These are phyloP conservation scores for Amazonetta brasiliensis DNA, from an alignment of 2,797 vertebrate genomes.

Conservation along the genomic window DNA sequence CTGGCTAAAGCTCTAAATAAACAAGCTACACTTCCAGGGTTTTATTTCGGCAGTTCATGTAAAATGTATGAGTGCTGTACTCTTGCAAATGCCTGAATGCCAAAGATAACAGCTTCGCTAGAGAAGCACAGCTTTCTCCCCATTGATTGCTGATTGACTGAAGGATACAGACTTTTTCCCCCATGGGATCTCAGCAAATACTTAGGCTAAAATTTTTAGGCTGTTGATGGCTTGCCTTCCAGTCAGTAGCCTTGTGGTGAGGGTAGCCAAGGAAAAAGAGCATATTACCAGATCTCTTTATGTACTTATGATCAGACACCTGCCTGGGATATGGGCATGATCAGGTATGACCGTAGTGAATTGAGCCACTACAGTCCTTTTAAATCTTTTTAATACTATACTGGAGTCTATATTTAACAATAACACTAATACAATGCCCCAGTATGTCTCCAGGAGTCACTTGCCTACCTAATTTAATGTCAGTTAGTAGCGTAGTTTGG, in stretches of 20 bases:
- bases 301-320: not conserved
- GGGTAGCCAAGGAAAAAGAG: not conserved
- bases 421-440: not conserved
- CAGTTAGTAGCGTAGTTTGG: not conserved
- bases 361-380: not conserved
- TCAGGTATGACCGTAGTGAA: not conserved
- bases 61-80: not conserved
- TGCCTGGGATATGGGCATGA: not conserved
- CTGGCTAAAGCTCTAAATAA: not conserved
- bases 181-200: rapidly evolving
- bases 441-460: not conserved
- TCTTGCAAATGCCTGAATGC: not conserved
- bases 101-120: not conserved
- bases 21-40: not conserved
- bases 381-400: not conserved
- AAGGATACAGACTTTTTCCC: not conserved
- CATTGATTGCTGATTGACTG: not conserved
- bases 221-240: not conserved
- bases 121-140: not conserved
- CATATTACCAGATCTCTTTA: rapidly evolving
- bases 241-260: not conserved
- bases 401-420: not conserved
- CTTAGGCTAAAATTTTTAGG: not conserved
- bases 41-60: not conserved
- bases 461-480: not conserved